A percentile compares a stretch with the other conserved stretches of the same genome.
Conservation (phyloP, 2,113 vertebrate species). For the Malurus elegans region DNA sequence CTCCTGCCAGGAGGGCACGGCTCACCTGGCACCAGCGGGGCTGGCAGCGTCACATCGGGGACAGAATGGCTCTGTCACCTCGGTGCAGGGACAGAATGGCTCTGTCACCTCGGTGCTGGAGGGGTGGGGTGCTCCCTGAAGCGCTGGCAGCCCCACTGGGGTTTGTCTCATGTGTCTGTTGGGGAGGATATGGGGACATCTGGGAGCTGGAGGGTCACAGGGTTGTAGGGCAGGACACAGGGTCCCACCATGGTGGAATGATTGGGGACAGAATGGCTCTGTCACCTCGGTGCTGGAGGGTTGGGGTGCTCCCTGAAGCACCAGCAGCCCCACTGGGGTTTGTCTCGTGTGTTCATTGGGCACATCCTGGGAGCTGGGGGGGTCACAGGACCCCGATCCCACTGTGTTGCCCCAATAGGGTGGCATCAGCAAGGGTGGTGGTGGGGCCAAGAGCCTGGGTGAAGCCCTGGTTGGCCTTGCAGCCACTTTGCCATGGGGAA, state of each 20-base stretch:
- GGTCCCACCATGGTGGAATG: too few species aligned
- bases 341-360: too few species aligned
- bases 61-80: neutral
- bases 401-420: too few species aligned
- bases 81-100: rapidly evolving
- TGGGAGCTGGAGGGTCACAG: neutral
- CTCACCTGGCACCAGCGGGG: neutral
- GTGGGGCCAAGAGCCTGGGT: neutral
- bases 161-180: rapidly evolving
- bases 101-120: rapidly evolving
- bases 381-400: too few species aligned
- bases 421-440: too few species aligned
- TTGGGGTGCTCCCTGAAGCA: too few species aligned
- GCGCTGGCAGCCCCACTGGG: neutral
- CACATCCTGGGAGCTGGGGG: too few species aligned
- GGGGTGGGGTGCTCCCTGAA: rapidly evolving
- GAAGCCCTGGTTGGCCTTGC: neutral
- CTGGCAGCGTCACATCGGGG: neutral
- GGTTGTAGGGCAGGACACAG: neutral
- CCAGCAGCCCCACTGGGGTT: too few species aligned
- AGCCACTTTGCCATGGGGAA: rapidly evolving
- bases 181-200: neutral
- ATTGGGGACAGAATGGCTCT: too few species aligned
- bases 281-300: too few species aligned
- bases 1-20: neutral